Evolutionary conservation across 2,113 vertebrate species (phyloP), one percentile per base, ranked within the genome.

Genomic region (Onychostoma macrolepis): DNA sequence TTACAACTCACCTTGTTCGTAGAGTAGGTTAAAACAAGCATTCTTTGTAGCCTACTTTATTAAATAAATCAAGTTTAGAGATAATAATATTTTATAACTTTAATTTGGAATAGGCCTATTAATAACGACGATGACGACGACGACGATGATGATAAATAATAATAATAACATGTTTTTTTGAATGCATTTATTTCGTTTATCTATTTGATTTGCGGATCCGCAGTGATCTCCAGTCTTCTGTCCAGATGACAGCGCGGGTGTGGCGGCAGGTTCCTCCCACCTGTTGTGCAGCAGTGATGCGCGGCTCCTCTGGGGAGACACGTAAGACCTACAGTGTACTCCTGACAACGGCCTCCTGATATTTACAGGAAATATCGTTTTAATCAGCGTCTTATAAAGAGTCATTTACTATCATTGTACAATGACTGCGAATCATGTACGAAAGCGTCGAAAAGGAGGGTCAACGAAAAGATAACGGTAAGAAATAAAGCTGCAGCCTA

Each of bases 391-490:
- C 10, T 2, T 21, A 50, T 58, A 41, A 88, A 69, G 56, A 50
- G 76, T 13, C 10, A 74, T 83, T 67, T 24, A 53, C 56, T 79
- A 77, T 41, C 33, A 67, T 38, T 88, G 72, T 86, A 89, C 89
- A 83, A 89, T 89, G 89, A 88, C 74, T 89, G 86, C 88, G 65
- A 84, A 94, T 93, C 92, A 96, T 96, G 96, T 94, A 94, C 94
- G 92, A 95, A 92, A 94, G 94, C 89, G 93, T 93, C 88, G 94
- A 93, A 84, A 94, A 90, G 92, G 93, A 92, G 90, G 93, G 90
- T 92, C 93, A 93, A 91, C 88, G 93, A 82, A 94, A 94, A 90
- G 94, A 95, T 91, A 95, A 95, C 92, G 94, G 93, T 93, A 94
- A 94, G 92, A 93, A 93, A 89, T 84, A 85, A 79, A 86, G 41